Percentiles rank a stretch among this genome's conserved stretches.
phyloP scores from a whole-genome alignment of 1,140 invertebrate genomes.

The Chrysomallon squamiferum region DNA sequence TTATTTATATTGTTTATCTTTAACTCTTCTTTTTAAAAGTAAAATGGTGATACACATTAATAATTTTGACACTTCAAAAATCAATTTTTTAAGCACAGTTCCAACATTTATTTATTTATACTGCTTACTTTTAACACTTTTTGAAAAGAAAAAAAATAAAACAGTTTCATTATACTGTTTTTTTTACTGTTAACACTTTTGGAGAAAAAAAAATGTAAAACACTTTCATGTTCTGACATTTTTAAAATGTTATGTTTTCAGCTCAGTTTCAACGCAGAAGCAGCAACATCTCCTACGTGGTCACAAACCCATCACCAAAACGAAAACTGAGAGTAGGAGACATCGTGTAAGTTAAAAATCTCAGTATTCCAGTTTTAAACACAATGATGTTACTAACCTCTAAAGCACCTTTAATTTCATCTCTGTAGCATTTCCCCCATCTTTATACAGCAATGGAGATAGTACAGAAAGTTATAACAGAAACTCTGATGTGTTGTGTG shows the following conservation, averaged over 20 bases:
- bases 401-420: background rate
- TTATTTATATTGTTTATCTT: too few relatives aligned
- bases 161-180: too few relatives aligned
- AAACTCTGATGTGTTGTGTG: background rate
- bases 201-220: too few relatives aligned
- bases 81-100: too few relatives aligned
- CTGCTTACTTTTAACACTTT: too few relatives aligned
- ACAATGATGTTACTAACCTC: background rate
- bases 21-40: too few relatives aligned
- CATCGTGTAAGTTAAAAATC: constrained; percentile 41
- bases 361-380: background rate
- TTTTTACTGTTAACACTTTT: too few relatives aligned
- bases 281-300: constrained; percentile 36
- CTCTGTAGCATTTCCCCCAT: background rate
- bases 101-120: too few relatives aligned
- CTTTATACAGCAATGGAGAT: background rate
- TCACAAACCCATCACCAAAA: constrained; percentile 49
- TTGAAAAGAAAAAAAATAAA: too few relatives aligned
- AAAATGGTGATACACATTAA: too few relatives aligned
- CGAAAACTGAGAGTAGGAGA: constrained; percentile 47
- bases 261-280: constrained; percentile 16
- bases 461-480: background rate
- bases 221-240: too few relatives aligned
- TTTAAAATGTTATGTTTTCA: constrained; percentile 34
- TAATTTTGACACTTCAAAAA: too few relatives aligned